Evolutionary conservation across 2,797 vertebrate genomes (phyloP).

Genomic region (Euthynnus affinis): DNA sequence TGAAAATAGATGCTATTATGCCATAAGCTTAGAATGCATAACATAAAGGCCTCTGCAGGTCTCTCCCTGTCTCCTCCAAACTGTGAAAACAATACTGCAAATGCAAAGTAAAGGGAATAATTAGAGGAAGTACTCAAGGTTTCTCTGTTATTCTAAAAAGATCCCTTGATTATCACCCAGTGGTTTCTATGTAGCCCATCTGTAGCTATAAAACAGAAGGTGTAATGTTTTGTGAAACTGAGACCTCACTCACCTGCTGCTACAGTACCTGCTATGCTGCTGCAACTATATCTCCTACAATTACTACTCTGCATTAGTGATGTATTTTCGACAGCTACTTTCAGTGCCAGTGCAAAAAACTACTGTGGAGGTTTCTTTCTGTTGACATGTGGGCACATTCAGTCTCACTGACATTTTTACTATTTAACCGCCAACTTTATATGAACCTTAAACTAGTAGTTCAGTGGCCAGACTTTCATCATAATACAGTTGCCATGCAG

Average conservation of each 20-base stretch:
- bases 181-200: conserved; percentile 5
- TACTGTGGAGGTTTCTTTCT: conserved; percentile 8
- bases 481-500: background rate
- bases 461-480: background rate
- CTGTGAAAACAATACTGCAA: conserved; percentile 8
- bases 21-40: background rate
- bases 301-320: conserved; percentile 22
- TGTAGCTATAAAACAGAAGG: conserved; percentile 20
- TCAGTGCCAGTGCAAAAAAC: background rate
- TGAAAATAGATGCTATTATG: conserved; percentile 7
- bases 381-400: background rate
- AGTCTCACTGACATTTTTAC: background rate
- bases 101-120: conserved; percentile 23
- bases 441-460: background rate
- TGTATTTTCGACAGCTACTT: conserved; percentile 13
- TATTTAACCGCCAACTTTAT: conserved; percentile 1
- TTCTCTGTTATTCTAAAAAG: conserved; percentile 9
- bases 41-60: background rate
- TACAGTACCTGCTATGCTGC: background rate
- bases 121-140: conserved; percentile 23
- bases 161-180: conserved; percentile 6
- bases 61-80: background rate
- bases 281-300: background rate
- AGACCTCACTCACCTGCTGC: background rate
- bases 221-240: background rate